Conservation (phyloP, 2,113 vertebrate genomes). For the Actenoides lindsayi region DNA sequence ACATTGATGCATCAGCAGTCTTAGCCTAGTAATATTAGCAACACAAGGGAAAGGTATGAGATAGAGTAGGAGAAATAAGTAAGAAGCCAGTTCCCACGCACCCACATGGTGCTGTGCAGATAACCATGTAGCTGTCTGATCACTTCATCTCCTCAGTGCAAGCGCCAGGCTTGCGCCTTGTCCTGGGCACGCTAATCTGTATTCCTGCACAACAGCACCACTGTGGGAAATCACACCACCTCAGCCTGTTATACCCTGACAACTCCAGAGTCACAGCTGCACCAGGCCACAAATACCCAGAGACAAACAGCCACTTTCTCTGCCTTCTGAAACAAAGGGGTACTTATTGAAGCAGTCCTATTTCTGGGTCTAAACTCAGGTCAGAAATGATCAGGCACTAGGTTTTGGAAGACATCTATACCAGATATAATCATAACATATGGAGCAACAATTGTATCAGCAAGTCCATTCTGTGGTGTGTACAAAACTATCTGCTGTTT, state of each 20-base stretch:
- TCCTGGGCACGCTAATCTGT: not conserved
- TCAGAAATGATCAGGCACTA: not conserved
- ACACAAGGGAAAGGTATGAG: not conserved
- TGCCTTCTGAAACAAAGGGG: not conserved
- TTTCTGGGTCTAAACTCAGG: not conserved
- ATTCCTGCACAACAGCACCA: not conserved
- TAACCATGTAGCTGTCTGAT: not conserved
- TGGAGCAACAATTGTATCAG: not conserved
- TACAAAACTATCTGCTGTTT: not conserved
- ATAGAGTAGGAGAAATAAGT: not conserved
- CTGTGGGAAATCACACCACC: not conserved
- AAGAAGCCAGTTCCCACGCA: not conserved
- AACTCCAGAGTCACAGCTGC: not conserved
- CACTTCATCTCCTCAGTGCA: not conserved
- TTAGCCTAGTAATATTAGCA: not conserved
- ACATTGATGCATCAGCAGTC: not conserved
- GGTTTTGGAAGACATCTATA: not conserved
- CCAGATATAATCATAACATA: not conserved
- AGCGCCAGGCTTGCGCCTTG: not conserved
- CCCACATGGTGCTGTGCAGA: not conserved
- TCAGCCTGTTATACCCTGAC: fast-evolving
- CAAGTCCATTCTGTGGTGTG: not conserved
- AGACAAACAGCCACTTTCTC: not conserved
- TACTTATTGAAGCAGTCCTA: not conserved
- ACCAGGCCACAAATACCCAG: not conserved